Conservation (phyloP, 2,888 invertebrate genomes). For the Camponotus fellah region DNA sequence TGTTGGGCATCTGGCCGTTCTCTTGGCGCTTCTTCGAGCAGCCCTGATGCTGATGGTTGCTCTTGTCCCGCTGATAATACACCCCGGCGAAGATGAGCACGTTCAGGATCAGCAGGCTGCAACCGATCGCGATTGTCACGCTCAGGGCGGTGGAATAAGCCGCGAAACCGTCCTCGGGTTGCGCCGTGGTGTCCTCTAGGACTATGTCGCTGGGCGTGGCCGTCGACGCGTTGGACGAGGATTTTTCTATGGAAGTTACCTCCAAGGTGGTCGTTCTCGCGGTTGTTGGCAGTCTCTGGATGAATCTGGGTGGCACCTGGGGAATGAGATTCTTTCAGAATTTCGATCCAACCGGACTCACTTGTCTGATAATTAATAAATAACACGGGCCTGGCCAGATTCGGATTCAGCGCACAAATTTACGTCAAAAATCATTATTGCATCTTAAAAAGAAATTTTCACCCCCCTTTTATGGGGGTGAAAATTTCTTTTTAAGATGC, state of each 20-base stretch:
- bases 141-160: constrained; percentile 96
- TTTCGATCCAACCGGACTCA: not conserved
- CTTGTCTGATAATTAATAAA: not conserved
- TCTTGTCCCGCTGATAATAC: constrained; percentile 96
- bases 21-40: constrained; percentile 90
- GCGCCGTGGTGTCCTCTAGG: constrained; percentile 82
- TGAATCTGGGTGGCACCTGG: constrained; percentile 84
- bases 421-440: too few relatives aligned
- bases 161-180: constrained; percentile 94
- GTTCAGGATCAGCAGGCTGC: constrained; percentile 96
- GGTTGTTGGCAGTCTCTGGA: constrained; percentile 83
- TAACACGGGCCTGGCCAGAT: too few relatives aligned
- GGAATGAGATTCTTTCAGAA: not conserved
- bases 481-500: too few relatives aligned
- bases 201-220: constrained; percentile 81
- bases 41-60: constrained; percentile 86
- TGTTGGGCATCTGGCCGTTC: constrained; percentile 95
- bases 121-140: constrained; percentile 97
- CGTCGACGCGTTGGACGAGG: constrained; percentile 76
- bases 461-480: too few relatives aligned
- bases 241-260: constrained; percentile 78
- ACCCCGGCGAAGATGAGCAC: constrained; percentile 97
- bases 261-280: constrained; percentile 80
- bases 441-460: too few relatives aligned
- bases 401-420: too few relatives aligned